Base-by-base conservation (phyloP, 2,888 invertebrate genomes). In the Dryobota labecula region DNA sequence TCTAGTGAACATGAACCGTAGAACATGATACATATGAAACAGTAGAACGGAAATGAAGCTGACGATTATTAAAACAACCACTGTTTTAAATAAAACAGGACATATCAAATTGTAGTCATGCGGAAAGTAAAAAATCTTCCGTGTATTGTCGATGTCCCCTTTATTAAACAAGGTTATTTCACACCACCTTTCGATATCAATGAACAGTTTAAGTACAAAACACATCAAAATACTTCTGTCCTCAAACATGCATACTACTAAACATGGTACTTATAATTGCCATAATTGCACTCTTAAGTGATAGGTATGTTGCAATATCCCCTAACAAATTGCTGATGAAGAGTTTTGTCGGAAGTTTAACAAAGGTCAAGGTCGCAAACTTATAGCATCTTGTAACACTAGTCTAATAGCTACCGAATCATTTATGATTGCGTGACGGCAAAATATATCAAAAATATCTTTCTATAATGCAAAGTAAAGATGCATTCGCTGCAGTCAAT, bases 361-460 rank as follows among this genome's bases (percentile, higher is more conserved):
- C 45, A 83, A 84, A 81, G 81, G 84, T 84, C 67, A 51, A 76
- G 84, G 84, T 24, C 75, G 1, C 57, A 64, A 62, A 58, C 56
- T 63, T 69, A 49, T 53, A 45, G 45, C 53, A 54, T 70, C 70
- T 84, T 76, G 76, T 67, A 81, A 80, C 49, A 45, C 45, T 54
- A 43, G 30, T 41, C 24, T 20, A 43, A 15, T 41, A 27, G 56
- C 33, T 56, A 68, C 33, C 27, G 30, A 58, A 30, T 56, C 38
- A 43, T 68, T 43, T 15, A n/a, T n/a, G n/a, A n/a, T n/a, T n/a
- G n/a, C n/a, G n/a, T n/a, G n/a, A n/a, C n/a, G 18, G 15, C 15
- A 8, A 51, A 49, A 33, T 33, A 24, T n/a, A 18, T 33, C 13
- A 20, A 15, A 7, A 20, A 15, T 49, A 36, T 13, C 6, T 70